Evolutionary conservation across 2,113 vertebrate species (phyloP).

Genomic region (Capra hircus): DNA sequence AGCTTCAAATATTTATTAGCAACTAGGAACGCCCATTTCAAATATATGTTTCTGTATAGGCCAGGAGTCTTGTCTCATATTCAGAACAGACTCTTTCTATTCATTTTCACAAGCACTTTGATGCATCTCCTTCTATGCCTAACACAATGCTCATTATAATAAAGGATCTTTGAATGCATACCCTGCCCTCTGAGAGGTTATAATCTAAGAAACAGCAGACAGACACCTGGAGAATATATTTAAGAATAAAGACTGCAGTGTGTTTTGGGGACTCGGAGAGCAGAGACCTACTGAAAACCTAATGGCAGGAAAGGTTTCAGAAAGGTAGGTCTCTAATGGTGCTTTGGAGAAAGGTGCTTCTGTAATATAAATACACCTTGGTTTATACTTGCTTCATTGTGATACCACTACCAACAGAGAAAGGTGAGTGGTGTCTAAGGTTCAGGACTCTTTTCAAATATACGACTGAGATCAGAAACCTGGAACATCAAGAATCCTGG

Average conservation of each 20-base stretch:
- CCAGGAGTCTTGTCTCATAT: background rate
- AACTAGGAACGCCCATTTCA: background rate
- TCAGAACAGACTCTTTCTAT: background rate
- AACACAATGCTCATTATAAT: background rate
- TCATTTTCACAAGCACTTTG: background rate
- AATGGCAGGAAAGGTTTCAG: background rate
- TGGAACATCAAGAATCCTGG: background rate
- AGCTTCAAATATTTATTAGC: constrained; percentile 33
- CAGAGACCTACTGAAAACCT: background rate
- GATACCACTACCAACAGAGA: background rate
- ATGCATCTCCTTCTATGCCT: background rate
- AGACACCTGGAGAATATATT: background rate
- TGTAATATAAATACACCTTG: background rate
- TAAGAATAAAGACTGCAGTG: background rate
- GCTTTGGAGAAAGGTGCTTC: background rate
- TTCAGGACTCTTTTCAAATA: background rate
- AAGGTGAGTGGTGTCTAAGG: background rate
- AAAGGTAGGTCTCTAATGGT: background rate
- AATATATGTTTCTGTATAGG: background rate
- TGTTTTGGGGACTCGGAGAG: background rate
- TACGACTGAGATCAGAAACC: background rate
- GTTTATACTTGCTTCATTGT: background rate
- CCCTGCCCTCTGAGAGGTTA: background rate
- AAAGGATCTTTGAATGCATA: background rate
- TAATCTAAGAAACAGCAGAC: background rate